Evolutionary conservation across 2,888 invertebrate genomes (phyloP), one percentile per base, ranked within the genome.

Genomic region (Meta bourneti): DNA sequence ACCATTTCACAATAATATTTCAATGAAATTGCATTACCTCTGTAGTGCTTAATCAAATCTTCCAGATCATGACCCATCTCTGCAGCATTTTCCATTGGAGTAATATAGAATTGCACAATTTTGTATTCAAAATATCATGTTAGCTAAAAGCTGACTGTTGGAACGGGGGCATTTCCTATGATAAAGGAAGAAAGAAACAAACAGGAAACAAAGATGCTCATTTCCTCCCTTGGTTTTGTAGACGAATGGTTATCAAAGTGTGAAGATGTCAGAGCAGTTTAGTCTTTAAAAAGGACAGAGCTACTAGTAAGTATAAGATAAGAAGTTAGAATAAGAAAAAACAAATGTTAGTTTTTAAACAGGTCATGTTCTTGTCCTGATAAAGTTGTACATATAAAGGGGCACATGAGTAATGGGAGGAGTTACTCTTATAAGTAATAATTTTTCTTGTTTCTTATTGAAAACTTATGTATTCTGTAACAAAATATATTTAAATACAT

Each of bases 141-240:
- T 51, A 74, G 80, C 51, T 74, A 79, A 74, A 61, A 80, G 80
- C 51, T 72, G 89, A 54, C 52, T 77, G 54, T 71, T 9, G 61
- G 70, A 87, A 74, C 82, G 61, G 81, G 71, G 71, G 78, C 91
- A 84, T 84, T 91, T 88, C 88, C 88, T 91, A 54, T 87, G 75
- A 84, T 77, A 91, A 82, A 88, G 91, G 91, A 91, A 91, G 88
- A 88, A 89, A 91, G 72, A n/a, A 48, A 6, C 91, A 86, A 88
- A 88, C 91, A 91, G 91, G 91, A 91, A 88, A 54, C 79, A 71
- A 86, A 72, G 91, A 82, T 81, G 91, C 77, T 81, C 90, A 70
- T 19, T 91, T 91, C 91, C 91, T 87, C 74, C 16, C 61, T 61
- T 83, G 52, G 34, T 52, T 83, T 51, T 52, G 83, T 74, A 74